A percentile compares a stretch with the other conserved stretches of the same genome.
phyloP scores from a whole-genome alignment of 2,797 vertebrate genomes.

The Macrochelys suwanniensis region DNA sequence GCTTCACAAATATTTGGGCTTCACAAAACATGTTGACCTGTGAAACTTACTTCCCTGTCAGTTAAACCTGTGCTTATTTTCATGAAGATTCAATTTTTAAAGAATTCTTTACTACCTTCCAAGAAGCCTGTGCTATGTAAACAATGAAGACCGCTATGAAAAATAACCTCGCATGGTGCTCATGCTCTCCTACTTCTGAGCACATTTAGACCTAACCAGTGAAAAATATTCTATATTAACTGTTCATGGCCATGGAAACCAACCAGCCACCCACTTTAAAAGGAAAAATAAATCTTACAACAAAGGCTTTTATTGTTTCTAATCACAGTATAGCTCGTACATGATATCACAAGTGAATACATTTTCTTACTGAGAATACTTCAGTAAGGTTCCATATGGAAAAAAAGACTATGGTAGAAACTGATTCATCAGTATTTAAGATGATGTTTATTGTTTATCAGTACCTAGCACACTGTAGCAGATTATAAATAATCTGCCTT shows the following conservation, averaged over 20 bases:
- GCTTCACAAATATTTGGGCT: constrained; percentile 75
- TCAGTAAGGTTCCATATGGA: neutral
- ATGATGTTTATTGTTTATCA: constrained; percentile 31
- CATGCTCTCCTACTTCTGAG: neutral
- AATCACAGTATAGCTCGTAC: constrained; percentile 25
- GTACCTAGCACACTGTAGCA: neutral
- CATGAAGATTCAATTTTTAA: constrained; percentile 53
- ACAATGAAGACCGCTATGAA: constrained; percentile 58
- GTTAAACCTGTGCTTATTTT: constrained; percentile 66
- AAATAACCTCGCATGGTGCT: constrained; percentile 41
- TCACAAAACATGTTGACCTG: constrained; percentile 73
- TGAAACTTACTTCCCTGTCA: constrained; percentile 69
- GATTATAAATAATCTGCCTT: constrained; percentile 33
- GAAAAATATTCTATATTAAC: constrained; percentile 41
- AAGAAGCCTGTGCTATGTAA: constrained; percentile 43
- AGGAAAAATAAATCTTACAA: constrained; percentile 20
- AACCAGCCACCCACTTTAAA: constrained; percentile 10
- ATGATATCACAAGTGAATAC: constrained; percentile 32
- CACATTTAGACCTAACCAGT: constrained; percentile 44
- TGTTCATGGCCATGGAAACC: constrained; percentile 38
- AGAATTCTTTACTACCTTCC: constrained; percentile 14
- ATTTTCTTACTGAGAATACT: constrained; percentile 45
- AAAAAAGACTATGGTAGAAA: constrained; percentile 28
- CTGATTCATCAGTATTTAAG: constrained; percentile 8
- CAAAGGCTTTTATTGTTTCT: constrained; percentile 66